phyloP scores from a whole-genome alignment of 2,113 vertebrate genomes.

The Camelus dromedarius region DNA sequence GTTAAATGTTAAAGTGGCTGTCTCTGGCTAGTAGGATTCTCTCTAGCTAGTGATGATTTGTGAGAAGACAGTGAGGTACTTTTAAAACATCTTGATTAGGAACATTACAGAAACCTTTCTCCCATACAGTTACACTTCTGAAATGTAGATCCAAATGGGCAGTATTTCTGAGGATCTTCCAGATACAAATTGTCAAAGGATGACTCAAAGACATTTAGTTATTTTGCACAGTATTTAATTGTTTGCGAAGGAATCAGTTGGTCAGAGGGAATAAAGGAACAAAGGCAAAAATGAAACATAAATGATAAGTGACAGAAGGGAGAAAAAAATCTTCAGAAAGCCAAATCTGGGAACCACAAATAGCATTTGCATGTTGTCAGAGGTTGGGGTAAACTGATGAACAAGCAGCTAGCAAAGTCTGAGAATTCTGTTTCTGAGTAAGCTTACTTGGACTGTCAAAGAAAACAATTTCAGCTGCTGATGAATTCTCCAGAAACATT shows the following conservation, averaged over 20 bases:
- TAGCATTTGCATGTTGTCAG: neutral
- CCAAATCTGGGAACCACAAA: neutral
- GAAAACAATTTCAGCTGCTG: neutral
- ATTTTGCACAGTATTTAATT: neutral
- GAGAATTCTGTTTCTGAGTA: neutral
- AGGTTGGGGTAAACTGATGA: neutral
- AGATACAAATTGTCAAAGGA: neutral
- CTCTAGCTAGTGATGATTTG: neutral
- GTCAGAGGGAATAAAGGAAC: neutral
- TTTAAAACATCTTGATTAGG: neutral
- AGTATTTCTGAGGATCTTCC: neutral
- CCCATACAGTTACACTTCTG: neutral
- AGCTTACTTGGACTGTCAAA: neutral
- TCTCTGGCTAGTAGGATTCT: neutral
- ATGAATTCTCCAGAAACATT: neutral
- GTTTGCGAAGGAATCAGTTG: neutral
- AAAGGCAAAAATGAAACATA: neutral
- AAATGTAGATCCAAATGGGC: neutral
- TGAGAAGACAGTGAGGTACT: neutral
- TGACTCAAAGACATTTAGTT: neutral
- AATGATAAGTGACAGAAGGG: neutral
- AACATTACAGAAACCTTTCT: neutral
- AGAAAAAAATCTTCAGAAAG: neutral
- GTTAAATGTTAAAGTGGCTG: neutral
- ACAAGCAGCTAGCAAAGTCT: neutral